A percentile compares a stretch with the other conserved stretches of the same genome.
These are phyloP conservation scores for Drosophila biarmipes DNA, from an alignment of 1,140 invertebrate genomes.

Conservation along the genomic window DNA sequence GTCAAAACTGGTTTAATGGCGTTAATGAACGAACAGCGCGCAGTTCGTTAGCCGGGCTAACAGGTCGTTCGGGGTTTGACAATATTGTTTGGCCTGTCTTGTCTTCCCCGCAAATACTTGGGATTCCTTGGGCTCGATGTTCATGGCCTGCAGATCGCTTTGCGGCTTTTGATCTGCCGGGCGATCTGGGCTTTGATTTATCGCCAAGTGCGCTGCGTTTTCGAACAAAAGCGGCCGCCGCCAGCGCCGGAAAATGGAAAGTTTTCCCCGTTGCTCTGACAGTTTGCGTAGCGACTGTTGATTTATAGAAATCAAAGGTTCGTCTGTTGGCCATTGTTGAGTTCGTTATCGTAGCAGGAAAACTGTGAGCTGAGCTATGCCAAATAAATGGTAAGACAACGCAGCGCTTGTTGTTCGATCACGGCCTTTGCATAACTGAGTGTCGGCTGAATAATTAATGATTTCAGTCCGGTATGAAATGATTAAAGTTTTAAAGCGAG, in stretches of 20 bases:
- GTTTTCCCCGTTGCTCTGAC: conserved; percentile 59
- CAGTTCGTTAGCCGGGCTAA: conserved; percentile 34
- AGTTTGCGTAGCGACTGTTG: conserved; percentile 68
- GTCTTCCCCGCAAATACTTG: conserved; percentile 29
- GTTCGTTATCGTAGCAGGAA: conserved; percentile 15
- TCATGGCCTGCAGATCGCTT: conserved; percentile 8
- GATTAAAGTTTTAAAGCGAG: not conserved
- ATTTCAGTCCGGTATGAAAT: not conserved
- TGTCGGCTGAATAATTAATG: conserved; percentile 1
- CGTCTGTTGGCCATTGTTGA: conserved; percentile 31
- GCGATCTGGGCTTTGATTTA: conserved; percentile 68
- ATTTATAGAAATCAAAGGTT: conserved; percentile 72
- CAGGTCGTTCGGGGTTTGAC: conserved; percentile 30
- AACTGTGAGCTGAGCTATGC: conserved; percentile 10
- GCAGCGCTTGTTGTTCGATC: conserved; percentile 10
- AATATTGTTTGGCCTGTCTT: conserved; percentile 7
- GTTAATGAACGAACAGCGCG: conserved; percentile 77
- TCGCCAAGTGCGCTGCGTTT: conserved; percentile 47
- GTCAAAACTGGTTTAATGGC: conserved; percentile 84
- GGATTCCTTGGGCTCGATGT: conserved; percentile 38
- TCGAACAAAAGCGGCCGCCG: conserved; percentile 65
- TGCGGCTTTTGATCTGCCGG: conserved; percentile 46
- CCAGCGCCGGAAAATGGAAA: conserved; percentile 61
- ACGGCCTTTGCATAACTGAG: conserved; percentile 8
- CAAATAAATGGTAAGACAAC: conserved; percentile 7